phyloP scores from a whole-genome alignment of 2,113 vertebrate genomes.

The Ammodytes dubius region DNA sequence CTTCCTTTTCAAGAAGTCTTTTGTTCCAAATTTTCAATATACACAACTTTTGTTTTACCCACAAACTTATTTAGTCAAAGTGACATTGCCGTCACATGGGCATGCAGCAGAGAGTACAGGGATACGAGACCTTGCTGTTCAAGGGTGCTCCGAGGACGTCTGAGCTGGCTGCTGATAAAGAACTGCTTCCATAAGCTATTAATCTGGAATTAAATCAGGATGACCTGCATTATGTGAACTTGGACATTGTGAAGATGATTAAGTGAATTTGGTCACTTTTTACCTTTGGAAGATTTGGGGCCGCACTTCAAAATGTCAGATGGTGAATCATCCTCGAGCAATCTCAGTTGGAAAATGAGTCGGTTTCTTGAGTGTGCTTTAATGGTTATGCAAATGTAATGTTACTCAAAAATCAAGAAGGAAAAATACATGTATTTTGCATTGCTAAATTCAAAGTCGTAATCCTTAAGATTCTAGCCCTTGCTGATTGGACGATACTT shows the following conservation, averaged over 20 bases:
- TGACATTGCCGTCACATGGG: conserved; percentile 6
- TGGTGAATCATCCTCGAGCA: background rate
- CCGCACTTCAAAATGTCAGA: background rate
- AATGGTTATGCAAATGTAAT: background rate
- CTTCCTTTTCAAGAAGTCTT: background rate
- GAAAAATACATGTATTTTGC: background rate
- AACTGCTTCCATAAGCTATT: background rate
- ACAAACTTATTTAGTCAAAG: conserved; percentile 3
- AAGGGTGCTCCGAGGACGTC: conserved; percentile 8
- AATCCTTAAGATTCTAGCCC: conserved; percentile 4
- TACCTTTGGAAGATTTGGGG: background rate
- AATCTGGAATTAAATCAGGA: background rate
- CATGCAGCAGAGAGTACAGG: background rate
- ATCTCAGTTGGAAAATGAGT: background rate
- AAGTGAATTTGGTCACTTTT: background rate
- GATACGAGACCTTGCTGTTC: conserved; percentile 26
- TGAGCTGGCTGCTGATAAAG: background rate
- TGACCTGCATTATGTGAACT: background rate
- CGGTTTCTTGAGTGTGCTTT: background rate
- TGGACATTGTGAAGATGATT: background rate
- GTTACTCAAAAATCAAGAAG: conserved; percentile 17
- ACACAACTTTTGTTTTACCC: background rate
- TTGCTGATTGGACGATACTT: conserved; percentile 3
- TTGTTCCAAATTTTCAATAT: background rate
- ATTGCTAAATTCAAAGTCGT: background rate